phyloP scores from a whole-genome alignment of 2,113 vertebrate species.

The Muscicapa adusta region DNA sequence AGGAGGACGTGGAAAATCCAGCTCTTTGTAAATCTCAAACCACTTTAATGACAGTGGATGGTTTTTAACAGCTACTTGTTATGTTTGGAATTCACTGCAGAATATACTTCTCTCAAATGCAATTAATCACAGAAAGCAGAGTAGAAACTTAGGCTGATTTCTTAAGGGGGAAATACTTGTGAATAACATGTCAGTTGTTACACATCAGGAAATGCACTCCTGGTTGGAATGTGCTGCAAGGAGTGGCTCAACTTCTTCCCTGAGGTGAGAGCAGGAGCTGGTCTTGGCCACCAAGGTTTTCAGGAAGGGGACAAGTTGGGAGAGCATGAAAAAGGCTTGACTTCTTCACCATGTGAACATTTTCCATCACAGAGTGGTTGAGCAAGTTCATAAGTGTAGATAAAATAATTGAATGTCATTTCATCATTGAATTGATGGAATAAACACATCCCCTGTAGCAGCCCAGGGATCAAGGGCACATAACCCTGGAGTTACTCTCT shows the following conservation, averaged over 20 bases:
- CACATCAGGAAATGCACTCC: neutral
- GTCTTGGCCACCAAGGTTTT: rapidly evolving
- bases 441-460: neutral
- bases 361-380: neutral
- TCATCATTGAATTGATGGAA: neutral
- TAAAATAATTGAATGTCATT: neutral
- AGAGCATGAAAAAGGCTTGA: neutral
- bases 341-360: neutral
- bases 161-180: neutral
- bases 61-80: neutral
- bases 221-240: neutral
- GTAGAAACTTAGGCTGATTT: neutral
- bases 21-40: neutral
- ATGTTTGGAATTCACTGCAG: neutral
- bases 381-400: neutral
- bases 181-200: neutral
- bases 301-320: neutral
- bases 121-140: neutral
- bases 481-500: neutral
- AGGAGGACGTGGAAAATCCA: neutral
- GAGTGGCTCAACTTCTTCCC: neutral
- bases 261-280: neutral
- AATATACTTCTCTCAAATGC: neutral
- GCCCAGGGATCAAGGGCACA: neutral
- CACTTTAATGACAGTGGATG: neutral